Evolutionary conservation across 2,888 invertebrate genomes (phyloP).

Genomic region (Hypolimnas misippus): DNA sequence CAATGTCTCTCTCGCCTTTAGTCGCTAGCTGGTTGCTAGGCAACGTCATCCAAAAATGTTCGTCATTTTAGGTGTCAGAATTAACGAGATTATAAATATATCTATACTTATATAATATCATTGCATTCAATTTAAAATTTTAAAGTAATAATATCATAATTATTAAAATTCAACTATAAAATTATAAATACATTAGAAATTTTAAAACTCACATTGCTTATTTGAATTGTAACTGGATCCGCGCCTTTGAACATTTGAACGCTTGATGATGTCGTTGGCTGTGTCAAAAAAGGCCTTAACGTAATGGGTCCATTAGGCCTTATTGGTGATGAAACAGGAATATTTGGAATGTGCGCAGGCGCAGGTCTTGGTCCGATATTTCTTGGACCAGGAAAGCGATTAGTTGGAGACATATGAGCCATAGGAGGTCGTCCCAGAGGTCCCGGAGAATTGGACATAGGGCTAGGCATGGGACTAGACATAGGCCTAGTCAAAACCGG

Average conservation of each 20-base stretch:
- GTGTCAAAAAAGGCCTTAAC: constrained; percentile 9
- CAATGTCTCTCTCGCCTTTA: neutral
- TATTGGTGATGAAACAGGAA: constrained; percentile 13
- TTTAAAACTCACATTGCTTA: constrained; percentile 56
- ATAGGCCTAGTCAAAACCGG: neutral
- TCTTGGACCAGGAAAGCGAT: constrained; percentile 2
- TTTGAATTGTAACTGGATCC: constrained; percentile 48
- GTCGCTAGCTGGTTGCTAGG: neutral
- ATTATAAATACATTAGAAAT: no score
- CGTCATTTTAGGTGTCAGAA: no score
- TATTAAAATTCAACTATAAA: no score
- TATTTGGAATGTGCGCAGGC: constrained; percentile 5
- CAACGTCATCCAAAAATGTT: no score
- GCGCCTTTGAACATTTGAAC: constrained; percentile 36
- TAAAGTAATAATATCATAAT: no score
- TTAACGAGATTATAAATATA: no score
- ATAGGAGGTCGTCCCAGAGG: neutral
- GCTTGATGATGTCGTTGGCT: neutral
- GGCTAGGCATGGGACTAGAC: neutral
- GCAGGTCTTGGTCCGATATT: constrained; percentile 1
- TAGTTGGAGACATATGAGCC: neutral
- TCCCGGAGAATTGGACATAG: neutral
- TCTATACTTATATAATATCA: no score
- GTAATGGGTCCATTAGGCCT: constrained; percentile 20
- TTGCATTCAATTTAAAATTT: no score